Conservation (phyloP, 2,113 vertebrate species). For the Tichodroma muraria region DNA sequence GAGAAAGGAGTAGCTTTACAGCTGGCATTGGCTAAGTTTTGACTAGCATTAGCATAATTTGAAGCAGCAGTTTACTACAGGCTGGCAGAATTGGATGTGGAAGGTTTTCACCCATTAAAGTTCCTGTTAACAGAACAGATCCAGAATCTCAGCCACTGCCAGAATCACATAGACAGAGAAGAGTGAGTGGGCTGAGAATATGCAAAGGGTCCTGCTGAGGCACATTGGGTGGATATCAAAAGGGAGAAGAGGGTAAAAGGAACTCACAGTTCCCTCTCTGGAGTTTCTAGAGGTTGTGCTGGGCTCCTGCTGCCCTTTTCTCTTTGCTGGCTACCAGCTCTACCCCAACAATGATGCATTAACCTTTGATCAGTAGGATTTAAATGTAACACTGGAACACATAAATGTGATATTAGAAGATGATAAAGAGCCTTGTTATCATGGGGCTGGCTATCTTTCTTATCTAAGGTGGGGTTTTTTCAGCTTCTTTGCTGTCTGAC, state of each 20-base stretch:
- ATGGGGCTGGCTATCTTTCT: background rate
- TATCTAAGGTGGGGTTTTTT: background rate
- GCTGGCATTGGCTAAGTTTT: background rate
- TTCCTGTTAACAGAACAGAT: background rate
- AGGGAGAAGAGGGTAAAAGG: background rate
- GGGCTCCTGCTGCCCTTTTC: background rate
- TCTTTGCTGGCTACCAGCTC: background rate
- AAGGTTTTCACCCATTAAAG: background rate
- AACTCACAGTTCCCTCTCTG: background rate
- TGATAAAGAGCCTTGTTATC: background rate
- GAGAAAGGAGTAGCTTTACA: background rate
- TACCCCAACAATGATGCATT: background rate
- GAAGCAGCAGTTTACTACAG: background rate
- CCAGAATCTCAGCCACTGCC: background rate
- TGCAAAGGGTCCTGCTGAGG: background rate
- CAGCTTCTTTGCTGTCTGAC: background rate
- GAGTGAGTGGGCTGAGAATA: accelerated
- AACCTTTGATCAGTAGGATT: background rate
- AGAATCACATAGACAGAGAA: background rate
- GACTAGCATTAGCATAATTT: background rate
- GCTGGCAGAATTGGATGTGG: background rate
- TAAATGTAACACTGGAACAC: background rate
- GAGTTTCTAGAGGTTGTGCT: background rate
- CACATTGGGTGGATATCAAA: background rate
- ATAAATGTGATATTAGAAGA: background rate